phyloP scores from a whole-genome alignment of 2,888 invertebrate species.

The Ophion obscuratus region DNA sequence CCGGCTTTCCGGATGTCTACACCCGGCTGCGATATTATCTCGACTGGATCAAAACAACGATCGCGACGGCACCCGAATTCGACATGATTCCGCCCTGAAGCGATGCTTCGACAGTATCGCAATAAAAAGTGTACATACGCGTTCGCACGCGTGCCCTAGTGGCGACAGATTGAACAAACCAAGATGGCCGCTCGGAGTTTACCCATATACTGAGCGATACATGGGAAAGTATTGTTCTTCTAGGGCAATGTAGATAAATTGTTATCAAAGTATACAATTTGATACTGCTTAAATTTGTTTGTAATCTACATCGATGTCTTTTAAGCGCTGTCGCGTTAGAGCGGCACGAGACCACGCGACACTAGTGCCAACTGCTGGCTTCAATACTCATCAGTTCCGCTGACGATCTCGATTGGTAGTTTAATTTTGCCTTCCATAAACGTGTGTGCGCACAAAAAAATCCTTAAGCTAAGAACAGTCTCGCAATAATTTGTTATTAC shows the following conservation, averaged over 20 bases:
- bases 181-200: too few species aligned
- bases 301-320: not conserved
- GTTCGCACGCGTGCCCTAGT: too few species aligned
- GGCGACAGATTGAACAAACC: too few species aligned
- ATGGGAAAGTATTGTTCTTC: not conserved
- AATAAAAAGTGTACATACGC: not conserved
- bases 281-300: not conserved
- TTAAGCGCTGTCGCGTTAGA: not conserved
- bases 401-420: not conserved
- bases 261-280: not conserved
- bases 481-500: too few species aligned
- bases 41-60: constrained; percentile 89
- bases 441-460: too few species aligned
- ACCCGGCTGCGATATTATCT: constrained; percentile 93
- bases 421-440: too few species aligned
- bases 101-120: not conserved
- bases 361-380: not conserved
- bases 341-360: not conserved
- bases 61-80: constrained; percentile 69
- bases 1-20: constrained; percentile 95
- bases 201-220: not conserved
- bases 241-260: not conserved
- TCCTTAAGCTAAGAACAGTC: too few species aligned
- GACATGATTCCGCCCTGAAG: constrained; percentile 36
- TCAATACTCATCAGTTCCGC: not conserved